phyloP scores from a whole-genome alignment of 2,888 invertebrate species.

The Leucoma salicis region DNA sequence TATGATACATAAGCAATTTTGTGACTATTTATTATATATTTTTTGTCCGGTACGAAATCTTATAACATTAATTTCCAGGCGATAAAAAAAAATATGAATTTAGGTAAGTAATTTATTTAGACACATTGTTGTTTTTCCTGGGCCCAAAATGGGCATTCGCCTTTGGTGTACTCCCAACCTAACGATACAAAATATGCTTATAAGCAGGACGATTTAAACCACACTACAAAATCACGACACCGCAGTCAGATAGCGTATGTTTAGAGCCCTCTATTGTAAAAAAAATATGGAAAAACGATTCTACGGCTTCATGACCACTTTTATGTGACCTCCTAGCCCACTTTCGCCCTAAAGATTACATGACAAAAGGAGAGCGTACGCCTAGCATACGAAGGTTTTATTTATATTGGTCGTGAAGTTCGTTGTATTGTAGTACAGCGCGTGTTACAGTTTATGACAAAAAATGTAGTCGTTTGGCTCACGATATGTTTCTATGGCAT shows the following conservation, averaged over 20 bases:
- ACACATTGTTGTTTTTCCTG: too few species aligned
- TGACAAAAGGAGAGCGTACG: background rate
- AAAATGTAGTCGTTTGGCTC: slow-evolving; percentile 35
- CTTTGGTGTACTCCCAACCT: slow-evolving; percentile 27
- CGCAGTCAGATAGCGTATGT: slow-evolving; percentile 36
- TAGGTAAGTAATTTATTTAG: too few species aligned
- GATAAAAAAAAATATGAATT: too few species aligned
- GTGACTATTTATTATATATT: too few species aligned
- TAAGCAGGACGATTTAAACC: slow-evolving; percentile 25
- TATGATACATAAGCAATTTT: too few species aligned
- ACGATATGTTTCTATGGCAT: slow-evolving; percentile 27
- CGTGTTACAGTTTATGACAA: slow-evolving; percentile 40
- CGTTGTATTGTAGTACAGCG: slow-evolving; percentile 30
- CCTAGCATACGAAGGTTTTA: background rate
- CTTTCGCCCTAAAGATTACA: background rate
- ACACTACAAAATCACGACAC: slow-evolving; percentile 27
- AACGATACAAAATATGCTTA: slow-evolving; percentile 28
- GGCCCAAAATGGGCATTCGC: too few species aligned
- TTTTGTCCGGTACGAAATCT: too few species aligned
- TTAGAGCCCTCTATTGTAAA: slow-evolving; percentile 28
- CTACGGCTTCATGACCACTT: slow-evolving; percentile 9
- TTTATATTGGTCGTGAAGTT: slow-evolving; percentile 11
- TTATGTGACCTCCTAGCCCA: slow-evolving; percentile 2
- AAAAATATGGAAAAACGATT: slow-evolving; percentile 12
- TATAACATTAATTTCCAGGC: too few species aligned